phyloP scores from a whole-genome alignment of 2,888 invertebrate genomes.

The Sphaeridia pumilis region DNA sequence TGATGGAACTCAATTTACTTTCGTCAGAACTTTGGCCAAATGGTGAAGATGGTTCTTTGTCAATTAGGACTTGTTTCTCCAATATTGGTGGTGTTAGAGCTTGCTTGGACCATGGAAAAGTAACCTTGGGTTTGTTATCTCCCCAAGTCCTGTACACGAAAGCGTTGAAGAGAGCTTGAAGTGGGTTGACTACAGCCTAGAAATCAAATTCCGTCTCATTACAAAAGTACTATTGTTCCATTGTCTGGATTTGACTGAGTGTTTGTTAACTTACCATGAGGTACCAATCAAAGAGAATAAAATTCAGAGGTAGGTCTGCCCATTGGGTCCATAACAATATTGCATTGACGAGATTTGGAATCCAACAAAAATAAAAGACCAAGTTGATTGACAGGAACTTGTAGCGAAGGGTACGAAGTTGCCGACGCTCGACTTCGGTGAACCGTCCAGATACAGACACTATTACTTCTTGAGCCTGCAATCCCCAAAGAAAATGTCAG shows the following conservation, averaged over 20 bases:
- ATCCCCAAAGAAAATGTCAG: not conserved
- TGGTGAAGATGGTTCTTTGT: slow-evolving; percentile 14
- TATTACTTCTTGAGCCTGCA: slow-evolving; percentile 29
- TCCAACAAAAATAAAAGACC: slow-evolving; percentile 69
- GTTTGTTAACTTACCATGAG: slow-evolving; percentile 72
- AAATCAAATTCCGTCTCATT: too few species aligned
- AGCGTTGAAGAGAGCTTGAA: slow-evolving; percentile 69
- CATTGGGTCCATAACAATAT: slow-evolving; percentile 63
- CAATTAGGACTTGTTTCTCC: slow-evolving; percentile 15
- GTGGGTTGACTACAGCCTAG: slow-evolving; percentile 66
- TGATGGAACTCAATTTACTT: slow-evolving; percentile 16
- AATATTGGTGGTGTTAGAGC: not conserved
- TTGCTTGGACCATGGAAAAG: slow-evolving; percentile 26
- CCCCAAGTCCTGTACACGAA: slow-evolving; percentile 65
- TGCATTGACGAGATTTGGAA: slow-evolving; percentile 66
- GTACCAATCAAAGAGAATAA: slow-evolving; percentile 61
- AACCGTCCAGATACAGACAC: slow-evolving; percentile 48
- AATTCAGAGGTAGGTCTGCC: slow-evolving; percentile 53
- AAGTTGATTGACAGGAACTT: slow-evolving; percentile 68
- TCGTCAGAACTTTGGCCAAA: slow-evolving; percentile 14
- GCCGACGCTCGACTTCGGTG: slow-evolving; percentile 59
- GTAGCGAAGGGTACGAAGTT: slow-evolving; percentile 56
- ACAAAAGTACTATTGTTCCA: too few species aligned
- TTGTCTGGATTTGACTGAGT: too few species aligned
- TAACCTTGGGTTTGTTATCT: slow-evolving; percentile 38